Base-by-base conservation (phyloP, 2,888 invertebrate species). In the Coremacera marginata region DNA sequence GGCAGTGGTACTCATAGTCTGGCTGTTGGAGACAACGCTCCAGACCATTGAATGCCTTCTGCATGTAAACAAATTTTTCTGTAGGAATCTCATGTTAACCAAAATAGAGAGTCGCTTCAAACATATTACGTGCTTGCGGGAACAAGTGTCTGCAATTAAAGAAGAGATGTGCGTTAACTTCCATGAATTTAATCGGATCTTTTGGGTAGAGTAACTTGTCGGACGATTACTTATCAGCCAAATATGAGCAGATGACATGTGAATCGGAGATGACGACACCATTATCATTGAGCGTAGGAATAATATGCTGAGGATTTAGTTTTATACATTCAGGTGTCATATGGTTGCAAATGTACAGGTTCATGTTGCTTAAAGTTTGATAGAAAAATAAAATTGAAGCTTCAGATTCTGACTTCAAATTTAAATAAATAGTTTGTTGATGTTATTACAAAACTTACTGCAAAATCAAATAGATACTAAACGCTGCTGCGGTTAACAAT, bases 401-500 rank as follows among this genome's bases (percentile, higher is more conserved):
- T n/a, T n/a, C n/a, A n/a, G n/a, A n/a, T n/a, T n/a, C n/a, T n/a
- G n/a, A n/a, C n/a, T n/a, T n/a, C n/a, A n/a, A n/a, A n/a, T n/a
- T n/a, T n/a, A n/a, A n/a, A n/a, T n/a, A n/a, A n/a, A n/a, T n/a
- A n/a, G 25, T 55, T 8, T 8, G n/a, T 55, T 55, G 5, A 19
- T 1, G 7, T n/a, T 1, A 55, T 22, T 5, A 27, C 19, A 27
- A 37, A 19, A 78, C 82, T 84, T 80, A 89, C 88, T 84, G 87
- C 22, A 88, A 82, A 84, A 94, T 93, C 80, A 94, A 85, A 5
- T 93, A 91, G 37, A 94, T 88, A 2, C 92, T 93, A 31, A 94
- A 80, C 62, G 92, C 92, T 79, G 92, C 93, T 9, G 94, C 94
- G 0, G 92, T 90, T 74, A 94, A 86, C 37, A 92, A 89, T 9